Percentiles rank a stretch among this genome's conserved stretches.
Evolutionary conservation across 2,113 vertebrate genomes (phyloP).

Genomic region (pig (Sus scrofa)): T2T-Sscrofa CM000819.6:128242501-128243000

Average conservation of each 20-base stretch:
- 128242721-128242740: background rate
- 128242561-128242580: background rate
- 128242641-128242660: background rate
- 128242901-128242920: background rate
- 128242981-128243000: conserved; percentile 60
- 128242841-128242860: conserved; percentile 6
- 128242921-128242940: background rate
- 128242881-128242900: conserved; percentile 58
- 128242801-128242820: background rate
- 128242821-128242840: background rate
- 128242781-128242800: background rate
- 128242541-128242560: background rate
- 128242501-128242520: background rate
- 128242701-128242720: background rate
- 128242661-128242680: conserved; percentile 40
- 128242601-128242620: background rate
- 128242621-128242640: background rate
- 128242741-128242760: background rate
- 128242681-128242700: background rate
- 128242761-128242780: background rate
- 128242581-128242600: background rate
- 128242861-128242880: background rate
- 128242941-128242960: background rate
- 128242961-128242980: conserved; percentile 57
- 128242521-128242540: background rate